Conservation (phyloP, 2,888 invertebrate genomes). For the Athetis lepigone region DNA sequence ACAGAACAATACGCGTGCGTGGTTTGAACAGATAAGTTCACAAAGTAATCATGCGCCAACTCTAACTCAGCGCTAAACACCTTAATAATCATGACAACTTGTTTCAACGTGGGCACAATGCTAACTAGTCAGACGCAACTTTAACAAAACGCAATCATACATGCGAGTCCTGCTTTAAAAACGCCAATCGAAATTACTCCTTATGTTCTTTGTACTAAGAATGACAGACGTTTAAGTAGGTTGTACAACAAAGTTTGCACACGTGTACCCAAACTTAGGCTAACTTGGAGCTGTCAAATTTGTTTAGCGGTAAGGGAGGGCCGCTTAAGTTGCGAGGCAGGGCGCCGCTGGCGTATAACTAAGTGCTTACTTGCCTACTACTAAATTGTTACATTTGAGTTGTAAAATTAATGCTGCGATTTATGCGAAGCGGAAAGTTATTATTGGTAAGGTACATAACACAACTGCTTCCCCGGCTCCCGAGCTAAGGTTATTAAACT, state of each 20-base stretch:
- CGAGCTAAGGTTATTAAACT: conserved; percentile 57
- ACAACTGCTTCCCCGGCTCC: conserved; percentile 53
- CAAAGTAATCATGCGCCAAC: conserved; percentile 67
- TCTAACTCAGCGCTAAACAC: conserved; percentile 80
- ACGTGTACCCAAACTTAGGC: conserved; percentile 85
- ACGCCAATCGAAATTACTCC: conserved; percentile 41
- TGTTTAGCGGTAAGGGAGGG: conserved; percentile 89
- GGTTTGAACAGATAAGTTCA: conserved; percentile 57
- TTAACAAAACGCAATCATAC: conserved; percentile 68
- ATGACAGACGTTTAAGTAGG: conserved; percentile 25
- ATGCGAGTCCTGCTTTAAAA: conserved; percentile 56
- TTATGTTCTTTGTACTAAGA: conserved; percentile 59
- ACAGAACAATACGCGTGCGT: conserved; percentile 40
- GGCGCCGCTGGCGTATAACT: conserved; percentile 86
- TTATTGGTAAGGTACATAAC: conserved; percentile 67
- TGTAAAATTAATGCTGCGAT: conserved; percentile 88
- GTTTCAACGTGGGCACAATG: conserved; percentile 87
- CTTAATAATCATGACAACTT: conserved; percentile 88
- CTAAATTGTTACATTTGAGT: conserved; percentile 89
- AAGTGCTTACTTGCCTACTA: conserved; percentile 87
- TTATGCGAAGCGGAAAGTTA: conserved; percentile 80
- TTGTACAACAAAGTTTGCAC: conserved; percentile 71
- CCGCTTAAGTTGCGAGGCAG: conserved; percentile 83
- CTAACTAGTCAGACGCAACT: conserved; percentile 86
- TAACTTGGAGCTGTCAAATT: conserved; percentile 90